These are phyloP conservation scores for Plagodis pulveraria DNA, from an alignment of 2,888 invertebrate species.

Conservation along the genomic window DNA sequence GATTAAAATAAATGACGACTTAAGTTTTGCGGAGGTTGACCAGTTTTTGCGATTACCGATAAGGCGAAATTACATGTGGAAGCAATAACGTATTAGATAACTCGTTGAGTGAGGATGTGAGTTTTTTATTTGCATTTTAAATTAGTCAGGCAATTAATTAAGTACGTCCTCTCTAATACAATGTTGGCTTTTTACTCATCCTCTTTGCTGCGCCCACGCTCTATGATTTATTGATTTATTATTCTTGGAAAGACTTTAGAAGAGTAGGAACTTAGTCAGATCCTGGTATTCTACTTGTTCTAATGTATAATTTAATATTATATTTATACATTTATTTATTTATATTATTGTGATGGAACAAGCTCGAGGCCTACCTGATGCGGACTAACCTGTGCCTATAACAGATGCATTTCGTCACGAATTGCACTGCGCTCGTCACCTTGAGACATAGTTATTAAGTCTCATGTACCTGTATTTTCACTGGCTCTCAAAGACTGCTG, in stretches of 20 bases:
- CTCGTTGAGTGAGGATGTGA: constrained; percentile 27
- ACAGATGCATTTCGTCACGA: no score
- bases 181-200: constrained; percentile 15
- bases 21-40: constrained; percentile 25
- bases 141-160: constrained; percentile 21
- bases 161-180: constrained; percentile 18
- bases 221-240: constrained; percentile 31
- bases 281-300: constrained; percentile 30
- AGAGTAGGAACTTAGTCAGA: constrained; percentile 32
- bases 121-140: constrained; percentile 22
- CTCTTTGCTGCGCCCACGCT: constrained; percentile 11
- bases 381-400: no score
- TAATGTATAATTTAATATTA: constrained; percentile 12
- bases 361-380: no score
- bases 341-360: no score
- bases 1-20: constrained; percentile 12
- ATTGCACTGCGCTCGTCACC: no score
- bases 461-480: no score
- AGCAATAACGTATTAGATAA: constrained; percentile 33
- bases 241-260: constrained; percentile 26
- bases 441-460: no score
- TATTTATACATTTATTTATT: no score
- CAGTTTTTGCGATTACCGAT: constrained; percentile 28
- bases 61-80: constrained; percentile 26
- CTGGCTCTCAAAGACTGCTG: no score